Base-by-base conservation (phyloP, 2,888 invertebrate species). In the Drosophila austrosaltans region DNA sequence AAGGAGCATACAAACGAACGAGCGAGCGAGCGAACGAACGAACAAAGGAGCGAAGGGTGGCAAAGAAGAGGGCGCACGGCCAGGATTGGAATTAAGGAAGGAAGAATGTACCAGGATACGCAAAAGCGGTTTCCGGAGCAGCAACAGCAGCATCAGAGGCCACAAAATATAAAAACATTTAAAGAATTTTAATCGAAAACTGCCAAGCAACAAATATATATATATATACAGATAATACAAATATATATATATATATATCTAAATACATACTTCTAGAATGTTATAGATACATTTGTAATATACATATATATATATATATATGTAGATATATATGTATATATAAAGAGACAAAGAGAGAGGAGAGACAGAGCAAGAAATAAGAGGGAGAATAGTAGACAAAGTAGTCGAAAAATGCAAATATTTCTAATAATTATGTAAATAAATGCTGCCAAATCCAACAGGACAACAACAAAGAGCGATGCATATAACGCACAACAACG, bases 161-260 rank as follows among this genome's bases (percentile, higher is more conserved):
- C 65, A 69, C 61, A 39, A 62, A 10, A 36, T n/a, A 54, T 56
- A 63, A 81, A 32, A 66, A 75, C 71, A 79, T 87, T 89, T 77
- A 63, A 84, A 77, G 84, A 84, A 84, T 84, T 89, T 85, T 76
- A 86, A 88, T 83, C 88, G 75, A 85, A 88, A 77, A 85, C 85
- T 85, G 85, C 85, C 89, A 89, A 77, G 75, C 61, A 89, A 83
- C 69, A 76, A 87, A 83, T 82, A 86, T 77, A 69, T 60, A 73
- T 65, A 66, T 32, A 67, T 40, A 58, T 57, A 59, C 25, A 53
- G 53, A 62, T 30, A 30, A 58, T 30, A 57, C 20, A 53, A 62
- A 60, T 40, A 70, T 42, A 42, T 12, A 57, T 16, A 16, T 16
- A 16, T 36, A 58, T 42, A 62, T 36, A 61, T 58, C 39, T 53